phyloP scores from a whole-genome alignment of 2,113 vertebrate species.

The Pyrgilauda ruficollis region DNA sequence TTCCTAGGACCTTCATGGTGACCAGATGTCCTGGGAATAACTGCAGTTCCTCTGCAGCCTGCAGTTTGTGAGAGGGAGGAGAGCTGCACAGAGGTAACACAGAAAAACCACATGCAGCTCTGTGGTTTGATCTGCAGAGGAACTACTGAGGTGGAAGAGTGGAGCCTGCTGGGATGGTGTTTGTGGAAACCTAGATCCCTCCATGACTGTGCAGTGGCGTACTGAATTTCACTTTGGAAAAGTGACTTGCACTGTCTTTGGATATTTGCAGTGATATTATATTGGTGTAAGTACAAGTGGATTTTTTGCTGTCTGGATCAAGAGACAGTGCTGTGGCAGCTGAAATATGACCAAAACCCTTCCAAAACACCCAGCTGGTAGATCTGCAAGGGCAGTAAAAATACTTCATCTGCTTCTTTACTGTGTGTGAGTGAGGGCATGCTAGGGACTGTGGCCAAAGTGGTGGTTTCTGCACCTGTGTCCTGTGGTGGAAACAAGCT shows the following conservation, averaged over 20 bases:
- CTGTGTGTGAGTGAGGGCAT: not conserved
- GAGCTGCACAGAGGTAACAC: not conserved
- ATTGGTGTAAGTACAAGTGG: not conserved
- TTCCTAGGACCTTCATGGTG: not conserved
- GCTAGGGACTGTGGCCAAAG: not conserved
- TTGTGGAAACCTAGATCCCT: not conserved
- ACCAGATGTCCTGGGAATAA: not conserved
- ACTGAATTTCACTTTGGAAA: not conserved
- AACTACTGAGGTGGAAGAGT: not conserved
- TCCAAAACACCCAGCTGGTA: not conserved
- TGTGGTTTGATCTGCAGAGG: not conserved
- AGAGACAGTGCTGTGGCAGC: not conserved
- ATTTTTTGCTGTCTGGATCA: not conserved
- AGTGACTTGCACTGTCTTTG: not conserved
- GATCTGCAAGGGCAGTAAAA: not conserved
- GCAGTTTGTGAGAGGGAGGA: not conserved
- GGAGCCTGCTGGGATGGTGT: not conserved
- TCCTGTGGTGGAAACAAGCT: not conserved
- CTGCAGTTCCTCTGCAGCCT: not conserved
- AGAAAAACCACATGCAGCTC: fast-evolving
- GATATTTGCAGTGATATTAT: not conserved
- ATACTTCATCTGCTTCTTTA: not conserved
- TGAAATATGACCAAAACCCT: not conserved
- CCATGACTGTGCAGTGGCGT: not conserved
- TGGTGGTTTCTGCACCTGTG: not conserved